These are phyloP conservation scores for Axis porcinus DNA, from an alignment of 2,113 vertebrate genomes.

Conservation along the genomic window DNA sequence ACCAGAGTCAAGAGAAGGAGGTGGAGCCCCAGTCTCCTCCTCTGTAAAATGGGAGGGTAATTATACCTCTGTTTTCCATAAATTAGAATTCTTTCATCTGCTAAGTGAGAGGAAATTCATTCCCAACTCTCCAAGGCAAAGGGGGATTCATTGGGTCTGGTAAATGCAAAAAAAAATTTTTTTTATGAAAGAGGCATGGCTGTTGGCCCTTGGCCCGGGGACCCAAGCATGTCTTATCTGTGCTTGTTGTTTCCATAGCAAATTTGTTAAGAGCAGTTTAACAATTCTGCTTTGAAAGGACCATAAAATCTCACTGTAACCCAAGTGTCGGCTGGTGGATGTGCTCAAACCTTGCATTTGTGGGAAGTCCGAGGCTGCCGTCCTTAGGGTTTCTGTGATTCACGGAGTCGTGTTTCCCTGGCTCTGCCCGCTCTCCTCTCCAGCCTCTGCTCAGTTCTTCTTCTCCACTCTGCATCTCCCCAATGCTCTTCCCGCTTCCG, in stretches of 20 bases:
- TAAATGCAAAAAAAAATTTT: background rate
- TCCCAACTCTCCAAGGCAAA: background rate
- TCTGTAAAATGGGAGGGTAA: background rate
- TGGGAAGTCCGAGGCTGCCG: accelerated
- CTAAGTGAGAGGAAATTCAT: background rate
- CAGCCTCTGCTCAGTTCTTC: background rate
- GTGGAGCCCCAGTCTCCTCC: background rate
- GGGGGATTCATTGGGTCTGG: background rate
- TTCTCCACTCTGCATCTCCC: accelerated
- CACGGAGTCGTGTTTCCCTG: accelerated
- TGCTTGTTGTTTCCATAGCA: background rate
- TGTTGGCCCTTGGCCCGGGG: background rate
- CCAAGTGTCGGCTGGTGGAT: background rate
- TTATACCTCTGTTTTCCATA: background rate
- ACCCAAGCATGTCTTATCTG: background rate
- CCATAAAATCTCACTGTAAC: background rate
- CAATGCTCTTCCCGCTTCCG: accelerated
- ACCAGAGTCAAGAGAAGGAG: background rate
- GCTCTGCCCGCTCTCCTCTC: too few relatives aligned
- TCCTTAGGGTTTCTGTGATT: accelerated
- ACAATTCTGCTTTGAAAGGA: background rate
- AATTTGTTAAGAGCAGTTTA: background rate
- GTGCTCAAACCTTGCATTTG: accelerated
- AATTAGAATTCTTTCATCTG: background rate
- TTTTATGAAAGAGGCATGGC: background rate